Percentiles rank a stretch among this genome's conserved stretches.
Evolutionary conservation across 2,797 vertebrate genomes (phyloP).

Genomic region (Halcyon chelicuti): DNA sequence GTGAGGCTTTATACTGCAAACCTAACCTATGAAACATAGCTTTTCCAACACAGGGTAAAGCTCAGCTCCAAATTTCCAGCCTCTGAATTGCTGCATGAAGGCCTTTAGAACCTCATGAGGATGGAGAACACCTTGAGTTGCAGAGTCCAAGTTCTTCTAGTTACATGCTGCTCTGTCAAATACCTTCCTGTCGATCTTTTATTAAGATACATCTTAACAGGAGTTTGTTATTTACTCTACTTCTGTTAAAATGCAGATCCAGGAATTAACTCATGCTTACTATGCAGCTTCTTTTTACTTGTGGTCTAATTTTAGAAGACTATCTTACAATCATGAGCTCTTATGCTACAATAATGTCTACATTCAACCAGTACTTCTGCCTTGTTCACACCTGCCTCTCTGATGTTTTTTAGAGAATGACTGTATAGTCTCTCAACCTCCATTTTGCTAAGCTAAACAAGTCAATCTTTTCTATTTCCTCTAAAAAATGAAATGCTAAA

Average conservation of each 20-base stretch:
- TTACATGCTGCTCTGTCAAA: fast-evolving
- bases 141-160: neutral
- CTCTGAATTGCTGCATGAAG: neutral
- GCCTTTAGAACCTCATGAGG: neutral
- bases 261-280: neutral
- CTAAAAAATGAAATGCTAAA: neutral
- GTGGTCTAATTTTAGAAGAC: neutral
- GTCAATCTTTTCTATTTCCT: neutral
- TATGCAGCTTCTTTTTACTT: neutral
- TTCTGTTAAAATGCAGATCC: neutral
- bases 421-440: neutral
- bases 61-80: neutral
- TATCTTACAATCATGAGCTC: neutral
- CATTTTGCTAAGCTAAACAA: neutral
- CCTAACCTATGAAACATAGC: neutral
- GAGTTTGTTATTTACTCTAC: neutral
- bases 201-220: neutral
- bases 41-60: neutral
- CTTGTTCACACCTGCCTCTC: neutral
- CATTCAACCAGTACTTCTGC: neutral
- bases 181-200: neutral
- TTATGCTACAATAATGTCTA: neutral
- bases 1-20: neutral
- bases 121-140: neutral
- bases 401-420: neutral